Evolutionary conservation across 2,797 vertebrate species (phyloP), one percentile per base, ranked within the genome.

Genomic region (Arrhamphus sclerolepis): DNA sequence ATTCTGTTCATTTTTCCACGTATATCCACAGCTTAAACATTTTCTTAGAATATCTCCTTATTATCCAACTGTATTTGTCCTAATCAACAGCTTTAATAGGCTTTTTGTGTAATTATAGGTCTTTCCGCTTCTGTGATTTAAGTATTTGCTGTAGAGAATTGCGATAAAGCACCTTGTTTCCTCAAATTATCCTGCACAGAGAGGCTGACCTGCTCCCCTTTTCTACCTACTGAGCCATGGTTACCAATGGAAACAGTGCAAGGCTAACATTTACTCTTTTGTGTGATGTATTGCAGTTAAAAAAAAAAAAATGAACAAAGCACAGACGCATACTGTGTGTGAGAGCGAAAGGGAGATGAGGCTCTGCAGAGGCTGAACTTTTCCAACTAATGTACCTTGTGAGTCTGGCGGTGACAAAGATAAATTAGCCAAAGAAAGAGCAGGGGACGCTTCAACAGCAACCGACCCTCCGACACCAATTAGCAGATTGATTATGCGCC

Each of bases 401-500:
- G 61, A 81, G 69, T 75, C 80, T 63, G 69, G 71, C 18, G 46
- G 75, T 90, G 91, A 92, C 88, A 92, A 81, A 90, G 91, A 92
- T 87, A 88, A 92, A 92, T 90, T 89, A 91, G 85, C 81, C 82
- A 89, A 78, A 89, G 89, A 91, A 87, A 91, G 89, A 91, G 76
- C 46, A 58, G 76, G 89, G 68, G 82, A 91, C 49, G 85, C 87
- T 89, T 90, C 88, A 86, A 87, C 89, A 89, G 86, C 85, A 82
- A 42, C 83, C 79, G 87, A 90, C 86, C 90, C 84, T 90, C 85
- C 75, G 81, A 91, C 91, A 91, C 89, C 87, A 92, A 93, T 92
- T 91, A 93, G 87, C 85, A 90, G 88, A 93, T 90, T 92, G 90
- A 93, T 92, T 91, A 90, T 77, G 88, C 86, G 86, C 80, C 87